phyloP scores from a whole-genome alignment of 2,888 invertebrate species.

The Exephanes ischioxanthus region DNA sequence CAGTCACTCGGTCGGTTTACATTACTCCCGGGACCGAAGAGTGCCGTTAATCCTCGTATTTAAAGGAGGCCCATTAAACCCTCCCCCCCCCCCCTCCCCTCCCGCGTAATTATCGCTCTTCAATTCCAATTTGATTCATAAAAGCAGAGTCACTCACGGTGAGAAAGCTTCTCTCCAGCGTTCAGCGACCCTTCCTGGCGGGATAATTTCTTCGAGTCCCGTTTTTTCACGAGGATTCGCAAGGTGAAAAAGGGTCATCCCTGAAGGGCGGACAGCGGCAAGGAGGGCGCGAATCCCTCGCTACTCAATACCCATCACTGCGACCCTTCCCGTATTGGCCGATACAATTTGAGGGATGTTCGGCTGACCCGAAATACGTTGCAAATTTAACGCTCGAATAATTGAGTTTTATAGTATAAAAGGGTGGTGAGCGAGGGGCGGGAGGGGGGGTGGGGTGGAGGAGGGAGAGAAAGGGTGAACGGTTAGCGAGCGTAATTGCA shows the following conservation, averaged over 20 bases:
- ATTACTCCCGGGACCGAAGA: conserved; percentile 75
- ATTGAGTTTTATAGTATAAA: conserved; percentile 62
- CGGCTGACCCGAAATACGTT: conserved; percentile 63
- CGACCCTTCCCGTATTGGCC: conserved; percentile 27
- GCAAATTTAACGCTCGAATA: conserved; percentile 64
- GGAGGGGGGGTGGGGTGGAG: background rate
- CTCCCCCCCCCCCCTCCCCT: conserved; percentile 74
- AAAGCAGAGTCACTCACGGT: conserved; percentile 54
- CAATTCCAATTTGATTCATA: conserved; percentile 80
- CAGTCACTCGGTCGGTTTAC: conserved; percentile 80
- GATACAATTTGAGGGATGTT: conserved; percentile 57
- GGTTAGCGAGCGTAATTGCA: conserved; percentile 69
- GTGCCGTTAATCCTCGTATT: conserved; percentile 73
- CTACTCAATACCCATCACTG: conserved; percentile 14
- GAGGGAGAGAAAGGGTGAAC: conserved; percentile 48
- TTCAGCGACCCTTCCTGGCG: conserved; percentile 10
- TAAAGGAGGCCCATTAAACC: conserved; percentile 79
- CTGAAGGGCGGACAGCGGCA: background rate
- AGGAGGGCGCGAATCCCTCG: background rate
- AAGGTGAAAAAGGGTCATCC: background rate
- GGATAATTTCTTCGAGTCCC: conserved; percentile 16
- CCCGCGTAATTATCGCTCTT: conserved; percentile 81
- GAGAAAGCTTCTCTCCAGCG: conserved; percentile 33
- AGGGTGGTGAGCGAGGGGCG: conserved; percentile 34
- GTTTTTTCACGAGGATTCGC: background rate